Conservation (phyloP, 2,113 vertebrate genomes). For the Leuciscus idus region DNA sequence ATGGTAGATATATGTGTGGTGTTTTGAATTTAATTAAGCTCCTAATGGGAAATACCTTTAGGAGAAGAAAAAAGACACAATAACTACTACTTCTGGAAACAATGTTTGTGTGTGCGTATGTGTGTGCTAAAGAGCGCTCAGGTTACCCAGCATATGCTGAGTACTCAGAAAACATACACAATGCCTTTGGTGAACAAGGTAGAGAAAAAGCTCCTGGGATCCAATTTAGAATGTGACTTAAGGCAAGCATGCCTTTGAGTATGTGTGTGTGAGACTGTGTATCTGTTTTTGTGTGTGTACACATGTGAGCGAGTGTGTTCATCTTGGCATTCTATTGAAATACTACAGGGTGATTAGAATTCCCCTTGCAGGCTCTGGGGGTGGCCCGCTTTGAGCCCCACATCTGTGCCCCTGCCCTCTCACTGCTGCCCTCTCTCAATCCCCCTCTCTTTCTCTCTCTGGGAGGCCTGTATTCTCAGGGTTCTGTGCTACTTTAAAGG, state of each 20-base stretch:
- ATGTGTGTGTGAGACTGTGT: constrained; percentile 45
- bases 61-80: constrained; percentile 54
- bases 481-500: constrained; percentile 67
- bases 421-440: constrained; percentile 51
- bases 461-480: constrained; percentile 61
- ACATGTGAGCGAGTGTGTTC: constrained; percentile 61
- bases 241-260: constrained; percentile 79
- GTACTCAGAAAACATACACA: constrained; percentile 84
- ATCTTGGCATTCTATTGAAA: constrained; percentile 78
- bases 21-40: constrained; percentile 88
- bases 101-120: constrained; percentile 53
- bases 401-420: constrained; percentile 46
- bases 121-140: constrained; percentile 73
- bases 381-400: constrained; percentile 62
- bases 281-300: constrained; percentile 46
- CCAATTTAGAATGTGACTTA: constrained; percentile 94
- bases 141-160: constrained; percentile 89
- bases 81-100: constrained; percentile 72
- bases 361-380: constrained; percentile 63
- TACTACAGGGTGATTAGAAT: constrained; percentile 72
- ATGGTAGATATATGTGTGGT: constrained; percentile 78
- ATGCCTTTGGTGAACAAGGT: constrained; percentile 90
- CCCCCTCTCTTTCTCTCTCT: constrained; percentile 39
- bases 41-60: constrained; percentile 87
- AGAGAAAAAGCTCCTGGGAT: constrained; percentile 87